Base-by-base conservation (phyloP, 2,888 invertebrate species). In the Tipula helvola region DNA sequence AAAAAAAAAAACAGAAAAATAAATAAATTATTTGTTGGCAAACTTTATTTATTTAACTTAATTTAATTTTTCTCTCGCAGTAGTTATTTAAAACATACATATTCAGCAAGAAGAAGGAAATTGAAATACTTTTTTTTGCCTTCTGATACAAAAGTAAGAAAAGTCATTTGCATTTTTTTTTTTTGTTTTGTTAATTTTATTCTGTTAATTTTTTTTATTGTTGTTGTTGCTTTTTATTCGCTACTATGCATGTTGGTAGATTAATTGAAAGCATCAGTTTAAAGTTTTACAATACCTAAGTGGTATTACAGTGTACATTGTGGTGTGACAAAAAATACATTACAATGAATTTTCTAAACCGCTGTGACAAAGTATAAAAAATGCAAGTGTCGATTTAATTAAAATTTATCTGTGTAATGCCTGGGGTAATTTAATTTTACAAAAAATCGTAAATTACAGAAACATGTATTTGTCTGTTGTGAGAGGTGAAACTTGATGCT, bases 41-140 rank as follows among this genome's bases (percentile, higher is more conserved):
- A 71, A 71, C 71, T 71, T 71, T 71, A 71, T 71, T 71, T 71
- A 71, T 71, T 71, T 71, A 71, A 71, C 71, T 71, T 71, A 71
- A 71, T 71, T 71, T 71, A 71, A 28, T 71, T 71, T 71, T 71
- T 71, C 28, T 71, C 7, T 39, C 71, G 3, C 71, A 71, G 28
- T 71, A 71, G 71, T 71, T 71, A 71, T 71, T 71, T 71, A 71
- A 71, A 28, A 71, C 71, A 28, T 28, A 71, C 71, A 28, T 28
- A 71, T 71, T 71, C 10, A 28, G 10, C 71, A 71, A 28, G 71
- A 71, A 52, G 71, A 12, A 28, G 12, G 28, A 8, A 16, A 44
- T 10, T 28, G 28, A 71, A 71, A 71, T 71, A 71, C 71, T 28
- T 28, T 71, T 57, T 57, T 57, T 28, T 28, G 1, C 28, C 28